Percentiles rank a stretch among this genome's conserved stretches.
Evolutionary conservation across 2,888 invertebrate genomes (phyloP).

Genomic region (Spilarctia lutea): DNA sequence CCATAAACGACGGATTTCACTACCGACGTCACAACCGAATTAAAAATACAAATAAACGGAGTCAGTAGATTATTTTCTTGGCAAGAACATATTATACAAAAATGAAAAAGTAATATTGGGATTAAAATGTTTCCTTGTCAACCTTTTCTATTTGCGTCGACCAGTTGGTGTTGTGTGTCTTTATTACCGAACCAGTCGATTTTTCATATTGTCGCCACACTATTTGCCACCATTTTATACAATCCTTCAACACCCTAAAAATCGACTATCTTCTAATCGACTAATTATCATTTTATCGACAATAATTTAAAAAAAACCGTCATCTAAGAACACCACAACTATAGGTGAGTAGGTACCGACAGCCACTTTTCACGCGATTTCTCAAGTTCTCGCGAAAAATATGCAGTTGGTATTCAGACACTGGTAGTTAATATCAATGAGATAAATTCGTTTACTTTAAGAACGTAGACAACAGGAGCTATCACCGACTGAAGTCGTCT

Average conservation of each 20-base stretch:
- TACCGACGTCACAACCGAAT: not conserved
- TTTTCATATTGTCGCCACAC: not conserved
- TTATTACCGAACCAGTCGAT: not conserved
- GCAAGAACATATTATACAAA: slow-evolving; percentile 48
- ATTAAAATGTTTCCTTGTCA: slow-evolving; percentile 19
- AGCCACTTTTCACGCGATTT: slow-evolving; percentile 8
- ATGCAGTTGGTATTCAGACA: slow-evolving; percentile 26
- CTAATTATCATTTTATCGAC: slow-evolving; percentile 6
- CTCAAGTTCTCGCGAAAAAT: slow-evolving; percentile 34
- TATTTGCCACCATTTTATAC: not conserved
- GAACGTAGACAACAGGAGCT: slow-evolving; percentile 87
- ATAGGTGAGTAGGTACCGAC: slow-evolving; percentile 1
- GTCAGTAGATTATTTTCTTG: slow-evolving; percentile 45
- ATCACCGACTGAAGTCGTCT: slow-evolving; percentile 90
- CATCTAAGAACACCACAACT: slow-evolving; percentile 18
- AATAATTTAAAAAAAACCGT: not conserved
- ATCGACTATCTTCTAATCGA: slow-evolving; percentile 16
- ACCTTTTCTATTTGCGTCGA: not conserved
- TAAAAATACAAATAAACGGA: slow-evolving; percentile 52
- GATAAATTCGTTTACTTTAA: slow-evolving; percentile 67
- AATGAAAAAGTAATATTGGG: slow-evolving; percentile 9
- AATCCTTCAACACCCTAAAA: not conserved
- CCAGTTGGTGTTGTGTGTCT: not conserved
- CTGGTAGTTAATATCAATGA: slow-evolving; percentile 61
- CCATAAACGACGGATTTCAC: not conserved